Percentiles rank a stretch among this genome's conserved stretches.
These are phyloP conservation scores for Enteromius viviparus DNA, from an alignment of 2,797 vertebrate genomes.

Conservation along the genomic window DNA sequence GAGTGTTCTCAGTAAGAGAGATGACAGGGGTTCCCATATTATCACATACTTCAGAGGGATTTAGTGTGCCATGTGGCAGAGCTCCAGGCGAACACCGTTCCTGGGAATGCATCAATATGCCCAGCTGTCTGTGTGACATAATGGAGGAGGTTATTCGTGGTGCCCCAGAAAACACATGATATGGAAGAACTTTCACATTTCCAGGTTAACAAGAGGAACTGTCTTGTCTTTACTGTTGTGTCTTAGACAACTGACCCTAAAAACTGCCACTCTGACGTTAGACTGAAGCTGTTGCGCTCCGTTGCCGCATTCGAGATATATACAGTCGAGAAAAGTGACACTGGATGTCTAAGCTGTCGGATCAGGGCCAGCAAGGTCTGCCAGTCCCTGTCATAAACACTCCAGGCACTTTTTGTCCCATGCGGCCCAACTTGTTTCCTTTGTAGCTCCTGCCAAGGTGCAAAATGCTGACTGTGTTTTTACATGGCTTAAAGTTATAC, in stretches of 20 bases:
- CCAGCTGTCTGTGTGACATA: conserved; percentile 53
- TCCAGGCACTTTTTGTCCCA: conserved; percentile 6
- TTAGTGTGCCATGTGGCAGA: conserved; percentile 35
- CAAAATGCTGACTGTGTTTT: conserved; percentile 16
- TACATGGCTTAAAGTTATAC: not conserved
- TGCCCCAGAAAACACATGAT: conserved; percentile 11
- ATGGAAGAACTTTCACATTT: conserved; percentile 23
- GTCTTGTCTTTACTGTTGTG: conserved; percentile 1
- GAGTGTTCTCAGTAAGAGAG: conserved; percentile 22
- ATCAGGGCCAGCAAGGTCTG: conserved; percentile 21
- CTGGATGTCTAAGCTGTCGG: conserved; percentile 31
- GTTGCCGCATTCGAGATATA: not conserved
- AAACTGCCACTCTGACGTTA: not conserved
- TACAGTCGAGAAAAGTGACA: conserved; percentile 13
- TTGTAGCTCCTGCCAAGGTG: not conserved
- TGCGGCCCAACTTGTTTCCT: not conserved
- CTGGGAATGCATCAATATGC: conserved; percentile 48
- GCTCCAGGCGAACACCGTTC: conserved; percentile 43
- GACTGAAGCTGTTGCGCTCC: not conserved
- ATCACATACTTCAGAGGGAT: conserved; percentile 37
- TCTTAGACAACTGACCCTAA: not conserved
- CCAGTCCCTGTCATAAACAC: conserved; percentile 11
- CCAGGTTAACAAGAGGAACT: conserved; percentile 26
- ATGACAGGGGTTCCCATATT: conserved; percentile 16
- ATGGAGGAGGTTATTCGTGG: conserved; percentile 28